Conservation (phyloP, 2,888 invertebrate genomes). For the Netelia melanura region DNA sequence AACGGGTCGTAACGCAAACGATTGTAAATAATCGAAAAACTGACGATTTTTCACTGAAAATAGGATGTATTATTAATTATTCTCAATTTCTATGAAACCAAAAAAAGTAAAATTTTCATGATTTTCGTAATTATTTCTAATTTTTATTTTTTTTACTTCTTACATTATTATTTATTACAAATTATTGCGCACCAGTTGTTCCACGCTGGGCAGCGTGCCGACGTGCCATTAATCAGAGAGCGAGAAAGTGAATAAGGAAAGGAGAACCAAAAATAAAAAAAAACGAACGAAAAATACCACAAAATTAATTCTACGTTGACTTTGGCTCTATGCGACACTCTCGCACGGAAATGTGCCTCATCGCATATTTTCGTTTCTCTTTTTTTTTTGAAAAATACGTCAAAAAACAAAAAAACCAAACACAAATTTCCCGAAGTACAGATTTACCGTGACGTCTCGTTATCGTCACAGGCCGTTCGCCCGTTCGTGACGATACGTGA, state of each 20-base stretch:
- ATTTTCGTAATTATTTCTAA: neutral
- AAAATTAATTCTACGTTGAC: neutral
- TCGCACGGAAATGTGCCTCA: neutral
- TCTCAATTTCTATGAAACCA: neutral
- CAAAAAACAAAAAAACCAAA: neutral
- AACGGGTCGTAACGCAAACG: neutral
- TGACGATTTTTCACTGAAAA: too few species aligned
- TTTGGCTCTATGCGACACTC: neutral
- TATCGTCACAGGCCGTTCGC: constrained; percentile 50
- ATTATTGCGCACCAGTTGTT: too few species aligned
- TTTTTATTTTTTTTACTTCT: too few species aligned
- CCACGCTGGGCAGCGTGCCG: too few species aligned
- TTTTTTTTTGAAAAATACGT: too few species aligned
- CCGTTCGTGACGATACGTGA: constrained; percentile 38
- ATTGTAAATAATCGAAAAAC: too few species aligned
- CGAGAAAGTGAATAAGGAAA: neutral
- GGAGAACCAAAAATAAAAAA: neutral
- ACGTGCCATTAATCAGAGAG: neutral
- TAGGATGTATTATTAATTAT: neutral
- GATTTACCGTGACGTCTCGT: constrained; percentile 4
- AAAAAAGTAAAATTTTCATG: neutral
- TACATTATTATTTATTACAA: too few species aligned
- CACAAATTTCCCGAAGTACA: constrained; percentile 12
- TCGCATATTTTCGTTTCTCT: neutral
- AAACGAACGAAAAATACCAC: neutral